Conservation (phyloP, 2,888 invertebrate species). For the Rhogogaster chlorosoma region DNA sequence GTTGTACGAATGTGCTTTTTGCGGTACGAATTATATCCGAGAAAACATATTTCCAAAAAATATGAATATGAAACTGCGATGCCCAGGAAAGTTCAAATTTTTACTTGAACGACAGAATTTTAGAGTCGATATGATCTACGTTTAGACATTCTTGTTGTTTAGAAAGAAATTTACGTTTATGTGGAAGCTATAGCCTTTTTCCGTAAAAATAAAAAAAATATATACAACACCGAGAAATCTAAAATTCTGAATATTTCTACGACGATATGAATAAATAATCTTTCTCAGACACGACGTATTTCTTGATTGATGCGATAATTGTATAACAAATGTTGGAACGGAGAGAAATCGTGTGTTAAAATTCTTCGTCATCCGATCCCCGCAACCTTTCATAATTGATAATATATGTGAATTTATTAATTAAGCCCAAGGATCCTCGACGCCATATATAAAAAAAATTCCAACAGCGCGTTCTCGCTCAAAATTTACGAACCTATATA, state of each 20-base stretch:
- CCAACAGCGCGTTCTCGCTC: background rate
- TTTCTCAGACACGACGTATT: background rate
- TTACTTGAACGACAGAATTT: no score
- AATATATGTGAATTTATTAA: slow-evolving; percentile 22
- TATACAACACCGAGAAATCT: background rate
- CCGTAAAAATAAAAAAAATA: background rate
- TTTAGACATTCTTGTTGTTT: no score
- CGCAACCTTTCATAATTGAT: background rate
- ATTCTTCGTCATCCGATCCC: background rate
- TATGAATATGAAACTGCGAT: no score
- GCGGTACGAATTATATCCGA: no score
- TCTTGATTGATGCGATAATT: background rate
- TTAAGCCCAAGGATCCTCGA: background rate
- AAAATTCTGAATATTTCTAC: background rate
- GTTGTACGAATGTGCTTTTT: no score
- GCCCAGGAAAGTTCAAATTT: no score
- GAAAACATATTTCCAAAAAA: no score
- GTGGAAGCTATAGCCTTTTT: no score
- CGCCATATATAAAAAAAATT: background rate
- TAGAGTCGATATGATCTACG: no score
- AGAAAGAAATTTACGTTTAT: no score
- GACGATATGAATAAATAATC: background rate
- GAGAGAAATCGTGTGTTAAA: background rate
- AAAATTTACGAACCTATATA: background rate
- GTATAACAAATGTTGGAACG: background rate